phyloP scores from a whole-genome alignment of 2,113 vertebrate species.

The Azemiops feae region DNA sequence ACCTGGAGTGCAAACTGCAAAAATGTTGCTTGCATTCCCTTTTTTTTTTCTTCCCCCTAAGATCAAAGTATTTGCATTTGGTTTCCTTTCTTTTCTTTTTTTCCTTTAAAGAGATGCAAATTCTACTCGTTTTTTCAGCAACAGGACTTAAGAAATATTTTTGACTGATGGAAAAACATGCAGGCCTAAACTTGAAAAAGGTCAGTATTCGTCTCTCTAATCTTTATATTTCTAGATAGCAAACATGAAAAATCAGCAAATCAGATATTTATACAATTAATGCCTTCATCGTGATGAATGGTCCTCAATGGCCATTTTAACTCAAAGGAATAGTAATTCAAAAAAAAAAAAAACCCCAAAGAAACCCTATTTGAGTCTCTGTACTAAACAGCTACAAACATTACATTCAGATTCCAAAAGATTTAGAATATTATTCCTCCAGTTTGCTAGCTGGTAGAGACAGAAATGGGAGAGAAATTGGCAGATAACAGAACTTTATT shows the following conservation, averaged over 20 bases:
- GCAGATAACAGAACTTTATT: neutral
- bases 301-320: slow-evolving; percentile 51
- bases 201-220: slow-evolving; percentile 9
- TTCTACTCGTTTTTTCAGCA: slow-evolving; percentile 17
- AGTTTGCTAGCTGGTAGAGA: neutral
- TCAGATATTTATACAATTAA: slow-evolving; percentile 57
- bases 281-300: slow-evolving; percentile 56
- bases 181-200: neutral
- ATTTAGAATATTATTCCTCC: slow-evolving; percentile 1
- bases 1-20: neutral
- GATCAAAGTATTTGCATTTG: slow-evolving; percentile 18
- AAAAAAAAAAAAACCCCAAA: rapidly evolving
- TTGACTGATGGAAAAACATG: neutral
- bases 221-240: neutral
- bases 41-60: neutral
- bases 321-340: slow-evolving; percentile 47
- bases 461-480: rapidly evolving
- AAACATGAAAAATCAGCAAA: slow-evolving; percentile 58
- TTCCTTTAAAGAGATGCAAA: neutral
- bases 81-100: neutral
- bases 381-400: slow-evolving; percentile 15
- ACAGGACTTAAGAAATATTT: neutral
- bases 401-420: slow-evolving; percentile 19
- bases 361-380: slow-evolving; percentile 28
- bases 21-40: neutral